Evolutionary conservation across 2,113 vertebrate species (phyloP).

Genomic region (Nettapus auritus): DNA sequence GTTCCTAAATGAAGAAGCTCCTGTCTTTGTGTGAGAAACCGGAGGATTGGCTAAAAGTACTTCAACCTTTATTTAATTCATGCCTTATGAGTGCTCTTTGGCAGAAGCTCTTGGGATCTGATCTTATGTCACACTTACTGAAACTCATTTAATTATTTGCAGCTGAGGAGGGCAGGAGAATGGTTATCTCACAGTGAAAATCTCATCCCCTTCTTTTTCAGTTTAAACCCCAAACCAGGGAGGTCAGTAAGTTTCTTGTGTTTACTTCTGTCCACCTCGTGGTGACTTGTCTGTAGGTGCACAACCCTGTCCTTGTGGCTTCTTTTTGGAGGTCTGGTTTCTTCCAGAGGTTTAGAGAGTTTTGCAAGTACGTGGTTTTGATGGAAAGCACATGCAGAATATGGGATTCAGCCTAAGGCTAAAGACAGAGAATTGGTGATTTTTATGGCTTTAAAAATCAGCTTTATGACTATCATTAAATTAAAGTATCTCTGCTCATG

Average conservation of each 20-base stretch:
- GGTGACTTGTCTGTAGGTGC: neutral
- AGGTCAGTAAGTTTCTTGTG: neutral
- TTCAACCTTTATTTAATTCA: slow-evolving; percentile 71
- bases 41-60: slow-evolving; percentile 60
- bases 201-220: slow-evolving; percentile 42
- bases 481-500: neutral
- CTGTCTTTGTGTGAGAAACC: neutral
- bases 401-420: slow-evolving; percentile 3
- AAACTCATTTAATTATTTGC: slow-evolving; percentile 62
- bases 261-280: neutral
- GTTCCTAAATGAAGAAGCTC: slow-evolving; percentile 63
- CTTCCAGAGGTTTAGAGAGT: neutral
- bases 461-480: slow-evolving; percentile 36
- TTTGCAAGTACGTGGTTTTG: neutral
- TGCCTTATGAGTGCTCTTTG: slow-evolving; percentile 63
- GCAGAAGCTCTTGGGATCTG: slow-evolving; percentile 63
- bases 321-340: neutral
- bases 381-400: neutral
- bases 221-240: neutral
- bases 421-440: neutral
- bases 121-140: slow-evolving; percentile 62
- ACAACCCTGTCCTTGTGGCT: neutral
- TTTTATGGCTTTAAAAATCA: slow-evolving; percentile 52
- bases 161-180: slow-evolving; percentile 42
- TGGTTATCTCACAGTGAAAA: slow-evolving; percentile 40